A percentile compares a stretch with the other conserved stretches of the same genome.
Evolutionary conservation across 2,797 vertebrate species (phyloP).

Genomic region (Muscicapa striata): DNA sequence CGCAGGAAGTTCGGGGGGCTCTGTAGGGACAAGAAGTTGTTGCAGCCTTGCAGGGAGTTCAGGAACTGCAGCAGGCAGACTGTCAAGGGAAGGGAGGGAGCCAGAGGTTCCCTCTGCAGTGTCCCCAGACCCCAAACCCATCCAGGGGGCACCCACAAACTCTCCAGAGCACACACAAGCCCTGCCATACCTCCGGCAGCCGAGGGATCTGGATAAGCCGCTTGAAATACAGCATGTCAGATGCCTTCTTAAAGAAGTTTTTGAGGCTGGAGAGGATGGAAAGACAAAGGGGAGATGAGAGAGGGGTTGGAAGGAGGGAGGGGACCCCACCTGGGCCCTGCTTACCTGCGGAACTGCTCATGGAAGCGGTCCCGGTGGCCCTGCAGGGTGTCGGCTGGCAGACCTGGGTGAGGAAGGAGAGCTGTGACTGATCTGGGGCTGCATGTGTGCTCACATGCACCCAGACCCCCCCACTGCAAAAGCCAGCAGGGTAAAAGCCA

Average conservation of each 20-base stretch:
- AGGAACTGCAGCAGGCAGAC: background rate
- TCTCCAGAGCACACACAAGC: background rate
- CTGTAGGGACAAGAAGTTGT: slow-evolving; percentile 59
- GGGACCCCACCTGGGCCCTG: rapidly evolving
- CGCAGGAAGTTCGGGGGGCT: slow-evolving; percentile 93
- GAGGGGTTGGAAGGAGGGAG: background rate
- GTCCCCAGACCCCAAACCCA: background rate
- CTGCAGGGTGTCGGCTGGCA: slow-evolving; percentile 92
- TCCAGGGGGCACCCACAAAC: background rate
- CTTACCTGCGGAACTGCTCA: slow-evolving; percentile 94
- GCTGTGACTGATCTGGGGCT: background rate
- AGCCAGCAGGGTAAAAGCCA: background rate
- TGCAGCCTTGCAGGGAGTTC: rapidly evolving
- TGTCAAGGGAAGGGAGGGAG: background rate
- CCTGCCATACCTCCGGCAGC: slow-evolving; percentile 86
- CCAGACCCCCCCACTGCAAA: background rate
- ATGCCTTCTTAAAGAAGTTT: slow-evolving; percentile 92
- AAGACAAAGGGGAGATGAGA: background rate
- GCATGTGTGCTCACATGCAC: rapidly evolving
- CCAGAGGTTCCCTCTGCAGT: background rate
- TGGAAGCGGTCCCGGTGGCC: slow-evolving; percentile 96
- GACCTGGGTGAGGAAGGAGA: slow-evolving; percentile 76
- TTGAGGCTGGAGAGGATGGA: slow-evolving; percentile 81
- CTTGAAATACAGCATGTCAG: slow-evolving; percentile 97
- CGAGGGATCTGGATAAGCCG: slow-evolving; percentile 96